Percentiles rank a stretch among this genome's conserved stretches.
Conservation (phyloP, 2,888 invertebrate genomes). For the Stenichneumon culpator region DNA sequence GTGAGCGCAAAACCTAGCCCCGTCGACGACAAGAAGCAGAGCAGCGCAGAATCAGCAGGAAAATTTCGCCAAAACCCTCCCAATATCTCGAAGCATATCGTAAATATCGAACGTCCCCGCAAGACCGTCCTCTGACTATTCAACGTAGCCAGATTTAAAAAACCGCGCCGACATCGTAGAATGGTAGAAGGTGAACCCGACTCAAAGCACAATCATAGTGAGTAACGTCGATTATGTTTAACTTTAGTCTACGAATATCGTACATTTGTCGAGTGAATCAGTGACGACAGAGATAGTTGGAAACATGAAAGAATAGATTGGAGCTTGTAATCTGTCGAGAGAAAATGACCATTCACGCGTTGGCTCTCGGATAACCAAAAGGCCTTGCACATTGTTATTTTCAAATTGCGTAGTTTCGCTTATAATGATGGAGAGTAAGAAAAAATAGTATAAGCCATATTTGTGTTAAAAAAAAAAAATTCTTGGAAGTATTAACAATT, state of each 20-base stretch:
- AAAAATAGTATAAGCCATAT: not conserved
- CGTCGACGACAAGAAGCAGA: conserved; percentile 84
- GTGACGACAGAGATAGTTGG: not conserved
- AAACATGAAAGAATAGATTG: not conserved
- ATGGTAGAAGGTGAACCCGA: conserved; percentile 96
- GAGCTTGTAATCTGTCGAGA: not conserved
- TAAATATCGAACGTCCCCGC: conserved; percentile 70
- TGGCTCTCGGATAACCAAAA: not conserved
- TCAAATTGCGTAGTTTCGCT: not conserved
- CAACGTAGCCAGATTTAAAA: conserved; percentile 80
- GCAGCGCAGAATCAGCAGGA: conserved; percentile 84
- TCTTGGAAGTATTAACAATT: not conserved
- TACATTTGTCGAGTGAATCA: conserved; percentile 13
- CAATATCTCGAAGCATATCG: conserved; percentile 66
- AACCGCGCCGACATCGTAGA: conserved; percentile 88
- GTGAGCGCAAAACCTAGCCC: conserved; percentile 84
- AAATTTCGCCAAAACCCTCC: conserved; percentile 78
- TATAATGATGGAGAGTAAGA: conserved; percentile 1
- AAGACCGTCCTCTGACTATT: conserved; percentile 75
- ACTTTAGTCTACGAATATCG: not conserved
- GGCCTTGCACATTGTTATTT: not conserved
- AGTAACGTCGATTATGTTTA: conserved; percentile 82
- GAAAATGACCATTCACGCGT: not conserved
- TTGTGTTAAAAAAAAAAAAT: too few relatives aligned
- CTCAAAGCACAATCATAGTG: conserved; percentile 92